Percentiles rank a stretch among this genome's conserved stretches.
Conservation (phyloP, 2,113 vertebrate species). For the Hylia prasina region DNA sequence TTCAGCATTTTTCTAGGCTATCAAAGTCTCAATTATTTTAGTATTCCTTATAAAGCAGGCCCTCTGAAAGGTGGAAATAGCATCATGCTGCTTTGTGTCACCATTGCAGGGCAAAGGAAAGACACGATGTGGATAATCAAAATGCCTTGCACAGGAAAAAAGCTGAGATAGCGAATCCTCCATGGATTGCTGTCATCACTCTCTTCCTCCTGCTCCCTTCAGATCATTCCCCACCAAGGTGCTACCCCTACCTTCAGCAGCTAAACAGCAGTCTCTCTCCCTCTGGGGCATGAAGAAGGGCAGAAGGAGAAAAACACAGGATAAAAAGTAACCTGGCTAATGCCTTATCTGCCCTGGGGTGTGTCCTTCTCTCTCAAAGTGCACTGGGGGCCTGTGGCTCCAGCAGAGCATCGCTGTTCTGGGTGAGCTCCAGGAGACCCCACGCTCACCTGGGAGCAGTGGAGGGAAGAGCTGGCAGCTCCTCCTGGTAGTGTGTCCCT, state of each 20-base stretch:
- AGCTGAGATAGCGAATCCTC: neutral
- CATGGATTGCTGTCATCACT: neutral
- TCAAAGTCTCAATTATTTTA: neutral
- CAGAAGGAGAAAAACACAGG: neutral
- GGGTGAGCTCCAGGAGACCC: rapidly evolving
- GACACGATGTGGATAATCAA: rapidly evolving
- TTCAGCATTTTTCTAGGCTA: neutral
- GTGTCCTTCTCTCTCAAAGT: neutral
- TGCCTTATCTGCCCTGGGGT: neutral
- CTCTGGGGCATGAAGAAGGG: neutral
- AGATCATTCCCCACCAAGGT: neutral
- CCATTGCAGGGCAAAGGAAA: neutral
- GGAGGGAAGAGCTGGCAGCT: neutral
- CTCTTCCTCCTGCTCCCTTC: neutral
- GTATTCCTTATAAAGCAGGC: neutral
- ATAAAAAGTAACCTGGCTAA: neutral
- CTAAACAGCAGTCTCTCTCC: neutral
- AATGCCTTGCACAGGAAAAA: neutral
- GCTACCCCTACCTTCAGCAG: neutral
- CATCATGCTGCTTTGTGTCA: neutral
- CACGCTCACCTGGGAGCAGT: rapidly evolving
- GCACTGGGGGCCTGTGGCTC: neutral
- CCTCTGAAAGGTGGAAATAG: neutral
- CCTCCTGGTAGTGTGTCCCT: neutral
- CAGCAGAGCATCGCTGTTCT: rapidly evolving